A percentile compares a stretch with the other conserved stretches of the same genome.
phyloP scores from a whole-genome alignment of 1,140 invertebrate genomes.

The Aplysia californica region DNA sequence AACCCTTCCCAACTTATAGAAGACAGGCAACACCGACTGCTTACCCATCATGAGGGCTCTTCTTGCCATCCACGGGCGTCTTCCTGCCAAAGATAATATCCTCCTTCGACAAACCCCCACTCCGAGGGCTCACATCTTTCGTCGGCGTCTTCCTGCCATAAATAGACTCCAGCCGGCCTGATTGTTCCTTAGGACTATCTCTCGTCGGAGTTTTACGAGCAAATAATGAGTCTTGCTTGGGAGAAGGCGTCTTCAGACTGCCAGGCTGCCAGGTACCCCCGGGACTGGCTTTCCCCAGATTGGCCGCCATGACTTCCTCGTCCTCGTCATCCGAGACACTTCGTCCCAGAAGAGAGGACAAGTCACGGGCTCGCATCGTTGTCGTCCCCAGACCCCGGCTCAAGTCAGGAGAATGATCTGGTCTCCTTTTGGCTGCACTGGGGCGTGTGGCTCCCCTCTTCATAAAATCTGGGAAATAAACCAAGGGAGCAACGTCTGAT shows the following conservation, averaged over 20 bases:
- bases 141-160: conserved; percentile 14
- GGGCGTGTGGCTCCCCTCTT: conserved; percentile 5
- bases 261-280: not conserved
- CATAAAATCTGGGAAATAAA: no score
- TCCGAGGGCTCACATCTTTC: not conserved
- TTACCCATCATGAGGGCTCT: conserved; percentile 12
- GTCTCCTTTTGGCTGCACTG: conserved; percentile 11
- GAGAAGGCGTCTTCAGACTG: conserved; percentile 18
- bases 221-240: conserved; percentile 9
- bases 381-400: conserved; percentile 9
- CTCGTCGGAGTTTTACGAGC: not conserved
- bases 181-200: not conserved
- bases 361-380: conserved; percentile 9
- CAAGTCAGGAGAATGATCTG: not conserved
- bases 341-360: not conserved
- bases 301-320: conserved; percentile 16
- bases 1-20: no score
- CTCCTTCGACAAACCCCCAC: conserved; percentile 2
- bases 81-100: conserved; percentile 24
- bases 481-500: no score
- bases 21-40: no score
- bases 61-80: conserved; percentile 5
- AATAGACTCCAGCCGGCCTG: not conserved
- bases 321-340: conserved; percentile 16
- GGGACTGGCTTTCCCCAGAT: not conserved